Percentiles rank a stretch among this genome's conserved stretches.
phyloP scores from a whole-genome alignment of 2,888 invertebrate species.

The Meloe dianella region DNA sequence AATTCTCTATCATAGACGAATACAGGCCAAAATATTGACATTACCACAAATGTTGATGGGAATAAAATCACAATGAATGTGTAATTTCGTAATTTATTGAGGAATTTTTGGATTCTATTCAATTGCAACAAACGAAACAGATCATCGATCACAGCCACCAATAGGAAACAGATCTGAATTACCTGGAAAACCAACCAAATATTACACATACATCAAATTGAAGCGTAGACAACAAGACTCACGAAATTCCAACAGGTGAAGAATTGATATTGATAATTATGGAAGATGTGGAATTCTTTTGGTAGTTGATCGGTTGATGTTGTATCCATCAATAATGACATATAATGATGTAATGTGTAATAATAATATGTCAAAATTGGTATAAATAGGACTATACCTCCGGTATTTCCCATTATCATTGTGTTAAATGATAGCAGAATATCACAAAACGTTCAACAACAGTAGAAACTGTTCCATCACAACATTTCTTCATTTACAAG shows the following conservation, averaged over 20 bases:
- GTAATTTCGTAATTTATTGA: constrained; percentile 12
- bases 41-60: constrained; percentile 15
- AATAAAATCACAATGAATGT: constrained; percentile 17
- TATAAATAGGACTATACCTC: neutral
- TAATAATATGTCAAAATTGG: constrained; percentile 10
- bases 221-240: neutral
- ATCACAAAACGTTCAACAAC: no score
- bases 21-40: constrained; percentile 15
- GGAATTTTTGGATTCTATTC: neutral
- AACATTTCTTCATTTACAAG: no score
- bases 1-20: constrained; percentile 16
- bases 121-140: neutral
- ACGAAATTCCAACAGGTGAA: constrained; percentile 24
- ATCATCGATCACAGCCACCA: constrained; percentile 14
- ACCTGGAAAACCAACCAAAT: no score
- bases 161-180: constrained; percentile 17
- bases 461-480: no score
- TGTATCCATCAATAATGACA: neutral
- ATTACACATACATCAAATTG: neutral
- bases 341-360: neutral
- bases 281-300: constrained; percentile 13
- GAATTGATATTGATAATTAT: neutral
- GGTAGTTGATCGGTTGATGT: neutral
- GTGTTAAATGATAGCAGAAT: no score
- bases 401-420: neutral